Percentiles rank a stretch among this genome's conserved stretches.
Conservation (phyloP, 2,888 invertebrate genomes). For the Periphyllus acericola region DNA sequence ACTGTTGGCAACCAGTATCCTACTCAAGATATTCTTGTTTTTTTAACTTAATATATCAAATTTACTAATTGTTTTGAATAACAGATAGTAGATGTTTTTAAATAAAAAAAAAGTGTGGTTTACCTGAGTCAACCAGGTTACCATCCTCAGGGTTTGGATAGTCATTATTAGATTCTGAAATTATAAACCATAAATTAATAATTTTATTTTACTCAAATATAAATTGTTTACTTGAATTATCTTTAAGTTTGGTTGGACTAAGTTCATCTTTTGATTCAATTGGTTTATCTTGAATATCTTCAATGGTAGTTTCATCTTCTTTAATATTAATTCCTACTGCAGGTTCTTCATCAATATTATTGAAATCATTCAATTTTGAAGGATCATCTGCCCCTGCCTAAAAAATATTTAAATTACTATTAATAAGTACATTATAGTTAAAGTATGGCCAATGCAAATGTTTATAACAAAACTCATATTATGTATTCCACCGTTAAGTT, state of each 20-base stretch:
- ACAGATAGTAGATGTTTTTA: too few species aligned
- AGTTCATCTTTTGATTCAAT: background rate
- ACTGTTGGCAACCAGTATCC: too few species aligned
- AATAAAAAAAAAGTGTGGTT: background rate
- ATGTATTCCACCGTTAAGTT: too few species aligned
- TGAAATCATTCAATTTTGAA: background rate
- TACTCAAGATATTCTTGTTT: too few species aligned
- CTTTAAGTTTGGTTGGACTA: background rate
- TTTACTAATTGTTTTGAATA: too few species aligned
- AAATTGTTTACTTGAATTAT: slow-evolving; percentile 6
- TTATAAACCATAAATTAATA: background rate
- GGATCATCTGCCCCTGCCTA: background rate
- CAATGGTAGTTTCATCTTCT: slow-evolving; percentile 3
- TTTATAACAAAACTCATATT: too few species aligned
- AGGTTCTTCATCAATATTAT: background rate
- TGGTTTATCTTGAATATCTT: slow-evolving; percentile 9
- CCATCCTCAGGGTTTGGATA: slow-evolving; percentile 8
- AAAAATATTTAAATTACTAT: background rate
- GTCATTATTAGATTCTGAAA: slow-evolving; percentile 31
- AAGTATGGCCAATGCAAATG: background rate
- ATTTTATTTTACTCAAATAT: background rate
- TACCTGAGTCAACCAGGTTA: background rate
- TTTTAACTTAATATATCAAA: too few species aligned
- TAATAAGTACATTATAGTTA: background rate
- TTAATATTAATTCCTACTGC: background rate